phyloP scores from a whole-genome alignment of 1,140 invertebrate species.

The Ceratosolen solmsi region DNA sequence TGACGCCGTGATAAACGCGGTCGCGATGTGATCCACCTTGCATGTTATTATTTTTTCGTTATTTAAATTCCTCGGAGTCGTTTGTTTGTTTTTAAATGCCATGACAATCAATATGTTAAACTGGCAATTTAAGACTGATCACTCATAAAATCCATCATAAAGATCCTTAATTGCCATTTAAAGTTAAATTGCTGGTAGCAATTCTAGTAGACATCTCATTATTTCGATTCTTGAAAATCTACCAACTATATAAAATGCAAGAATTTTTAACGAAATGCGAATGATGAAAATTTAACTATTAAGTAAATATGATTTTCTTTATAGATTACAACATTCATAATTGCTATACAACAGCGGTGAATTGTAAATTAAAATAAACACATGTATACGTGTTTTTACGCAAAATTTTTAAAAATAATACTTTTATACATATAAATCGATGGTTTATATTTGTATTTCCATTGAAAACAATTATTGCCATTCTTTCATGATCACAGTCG shows the following conservation, averaged over 20 bases:
- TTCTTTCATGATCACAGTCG: too few species aligned
- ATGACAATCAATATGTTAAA: neutral
- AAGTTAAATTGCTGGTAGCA: neutral
- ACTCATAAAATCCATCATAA: neutral
- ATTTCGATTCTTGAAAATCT: neutral
- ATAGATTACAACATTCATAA: too few species aligned
- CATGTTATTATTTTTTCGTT: conserved; percentile 8
- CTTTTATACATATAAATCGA: too few species aligned
- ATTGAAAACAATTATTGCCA: too few species aligned
- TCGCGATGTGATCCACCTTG: neutral
- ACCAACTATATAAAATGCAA: neutral
- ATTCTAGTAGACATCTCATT: neutral
- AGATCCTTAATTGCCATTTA: neutral
- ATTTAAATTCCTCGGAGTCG: neutral
- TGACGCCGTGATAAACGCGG: neutral
- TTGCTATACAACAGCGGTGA: too few species aligned
- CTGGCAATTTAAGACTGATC: neutral
- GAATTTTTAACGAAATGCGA: neutral
- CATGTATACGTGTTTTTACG: too few species aligned
- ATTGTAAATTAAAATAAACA: too few species aligned
- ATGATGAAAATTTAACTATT: neutral
- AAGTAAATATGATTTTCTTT: too few species aligned
- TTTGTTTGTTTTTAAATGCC: conserved; percentile 24
- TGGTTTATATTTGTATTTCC: too few species aligned
- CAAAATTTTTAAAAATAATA: too few species aligned